These are phyloP conservation scores for Atethmia centrago DNA, from an alignment of 2,888 invertebrate genomes.

Conservation along the genomic window DNA sequence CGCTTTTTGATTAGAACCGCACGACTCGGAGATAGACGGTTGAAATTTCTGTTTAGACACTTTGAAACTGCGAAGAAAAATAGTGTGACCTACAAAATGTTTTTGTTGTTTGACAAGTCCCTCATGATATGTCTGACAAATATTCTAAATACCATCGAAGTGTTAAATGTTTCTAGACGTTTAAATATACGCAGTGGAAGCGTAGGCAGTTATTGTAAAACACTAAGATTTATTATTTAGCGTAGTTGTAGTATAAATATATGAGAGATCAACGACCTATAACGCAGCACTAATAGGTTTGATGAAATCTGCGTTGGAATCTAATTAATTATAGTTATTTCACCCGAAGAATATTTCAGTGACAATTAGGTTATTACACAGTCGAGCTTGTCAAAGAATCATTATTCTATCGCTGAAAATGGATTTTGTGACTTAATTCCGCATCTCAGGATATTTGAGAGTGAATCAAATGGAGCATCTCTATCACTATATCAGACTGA, in stretches of 20 bases:
- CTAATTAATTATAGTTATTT: conserved; percentile 46
- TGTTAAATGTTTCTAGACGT: conserved; percentile 78
- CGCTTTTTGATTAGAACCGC: conserved; percentile 83
- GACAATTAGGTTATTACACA: conserved; percentile 41
- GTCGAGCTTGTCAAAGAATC: conserved; percentile 47
- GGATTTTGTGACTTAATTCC: conserved; percentile 48
- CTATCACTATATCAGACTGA: conserved; percentile 42
- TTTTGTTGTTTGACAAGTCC: conserved; percentile 63
- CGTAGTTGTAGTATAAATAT: conserved; percentile 56
- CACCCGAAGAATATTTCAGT: conserved; percentile 44
- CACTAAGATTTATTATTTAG: conserved; percentile 75
- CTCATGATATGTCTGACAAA: conserved; percentile 71
- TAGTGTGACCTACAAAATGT: conserved; percentile 66
- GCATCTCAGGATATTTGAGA: conserved; percentile 37
- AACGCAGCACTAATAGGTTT: conserved; percentile 21
- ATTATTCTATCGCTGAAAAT: conserved; percentile 34
- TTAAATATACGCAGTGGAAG: conserved; percentile 56
- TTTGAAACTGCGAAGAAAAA: conserved; percentile 75
- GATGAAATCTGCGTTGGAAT: conserved; percentile 22
- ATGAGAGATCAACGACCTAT: conserved; percentile 55
- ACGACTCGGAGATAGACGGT: conserved; percentile 74
- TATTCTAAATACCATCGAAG: conserved; percentile 71
- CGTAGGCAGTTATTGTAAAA: conserved; percentile 63
- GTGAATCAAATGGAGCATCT: conserved; percentile 42
- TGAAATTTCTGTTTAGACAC: conserved; percentile 69